A percentile compares a stretch with the other conserved stretches of the same genome.
Evolutionary conservation across 2,888 invertebrate species (phyloP).

Genomic region (Cantharis nigra): DNA sequence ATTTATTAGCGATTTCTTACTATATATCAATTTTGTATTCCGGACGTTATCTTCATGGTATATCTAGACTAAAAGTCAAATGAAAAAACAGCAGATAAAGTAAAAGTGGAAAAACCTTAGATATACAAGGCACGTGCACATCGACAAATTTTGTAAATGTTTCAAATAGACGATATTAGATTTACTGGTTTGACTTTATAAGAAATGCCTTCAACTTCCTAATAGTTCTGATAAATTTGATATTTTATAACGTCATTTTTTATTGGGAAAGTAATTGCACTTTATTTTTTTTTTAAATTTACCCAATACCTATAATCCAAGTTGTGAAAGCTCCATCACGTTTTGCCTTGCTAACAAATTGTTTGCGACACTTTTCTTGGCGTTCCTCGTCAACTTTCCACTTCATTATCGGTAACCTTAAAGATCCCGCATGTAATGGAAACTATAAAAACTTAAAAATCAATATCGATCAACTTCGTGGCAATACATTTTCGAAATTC

Average conservation of each 20-base stretch:
- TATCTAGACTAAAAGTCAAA: background rate
- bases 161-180: conserved; percentile 20
- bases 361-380: background rate
- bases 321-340: background rate
- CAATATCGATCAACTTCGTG: background rate
- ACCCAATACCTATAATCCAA: background rate
- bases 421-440: background rate
- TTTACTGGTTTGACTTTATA: conserved; percentile 16
- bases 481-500: background rate
- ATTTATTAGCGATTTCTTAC: background rate
- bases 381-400: background rate
- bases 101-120: background rate
- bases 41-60: background rate
- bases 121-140: conserved; percentile 1
- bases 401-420: background rate
- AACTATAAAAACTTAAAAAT: background rate
- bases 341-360: background rate
- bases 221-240: background rate
- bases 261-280: background rate
- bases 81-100: background rate
- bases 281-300: background rate
- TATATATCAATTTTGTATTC: background rate
- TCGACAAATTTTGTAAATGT: conserved; percentile 18
- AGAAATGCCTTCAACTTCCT: conserved; percentile 5
- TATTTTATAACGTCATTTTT: background rate